Conservation (phyloP, 2,888 invertebrate species). For the Perizoma affinitatum region DNA sequence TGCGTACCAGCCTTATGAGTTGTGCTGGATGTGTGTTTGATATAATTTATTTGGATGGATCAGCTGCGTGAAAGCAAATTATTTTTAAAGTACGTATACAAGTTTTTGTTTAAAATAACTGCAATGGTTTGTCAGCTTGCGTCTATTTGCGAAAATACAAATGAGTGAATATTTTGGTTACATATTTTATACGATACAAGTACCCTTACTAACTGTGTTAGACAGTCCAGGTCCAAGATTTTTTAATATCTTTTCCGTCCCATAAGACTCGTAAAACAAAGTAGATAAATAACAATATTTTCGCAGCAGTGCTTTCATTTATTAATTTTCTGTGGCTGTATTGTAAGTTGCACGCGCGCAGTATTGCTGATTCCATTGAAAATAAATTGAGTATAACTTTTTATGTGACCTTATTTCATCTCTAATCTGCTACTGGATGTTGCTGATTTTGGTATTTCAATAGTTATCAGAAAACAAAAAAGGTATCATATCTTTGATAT, state of each 20-base stretch:
- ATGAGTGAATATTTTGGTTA: no score
- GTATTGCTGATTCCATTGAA: slow-evolving; percentile 67
- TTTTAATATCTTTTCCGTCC: no score
- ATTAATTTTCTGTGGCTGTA: slow-evolving; percentile 77
- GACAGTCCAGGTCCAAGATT: no score
- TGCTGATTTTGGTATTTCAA: slow-evolving; percentile 11
- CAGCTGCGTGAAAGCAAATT: no score
- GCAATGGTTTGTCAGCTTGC: no score
- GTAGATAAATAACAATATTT: slow-evolving; percentile 6
- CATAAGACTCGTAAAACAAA: slow-evolving; percentile 4
- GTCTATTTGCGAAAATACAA: no score
- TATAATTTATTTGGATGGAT: neutral
- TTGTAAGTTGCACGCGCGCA: slow-evolving; percentile 75
- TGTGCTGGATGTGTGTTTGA: slow-evolving; percentile 5
- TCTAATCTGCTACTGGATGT: slow-evolving; percentile 52
- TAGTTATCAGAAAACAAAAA: neutral
- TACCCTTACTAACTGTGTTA: no score
- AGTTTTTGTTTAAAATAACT: no score
- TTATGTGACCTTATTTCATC: slow-evolving; percentile 70
- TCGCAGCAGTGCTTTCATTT: slow-evolving; percentile 48
- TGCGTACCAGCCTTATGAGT: slow-evolving; percentile 40
- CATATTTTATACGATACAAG: no score
- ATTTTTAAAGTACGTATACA: no score
- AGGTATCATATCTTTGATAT: slow-evolving; percentile 5
- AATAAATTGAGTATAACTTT: slow-evolving; percentile 76